Percentiles rank a stretch among this genome's conserved stretches.
Evolutionary conservation across 2,888 invertebrate species (phyloP).

Genomic region (Aproaerema taeniolella): DNA sequence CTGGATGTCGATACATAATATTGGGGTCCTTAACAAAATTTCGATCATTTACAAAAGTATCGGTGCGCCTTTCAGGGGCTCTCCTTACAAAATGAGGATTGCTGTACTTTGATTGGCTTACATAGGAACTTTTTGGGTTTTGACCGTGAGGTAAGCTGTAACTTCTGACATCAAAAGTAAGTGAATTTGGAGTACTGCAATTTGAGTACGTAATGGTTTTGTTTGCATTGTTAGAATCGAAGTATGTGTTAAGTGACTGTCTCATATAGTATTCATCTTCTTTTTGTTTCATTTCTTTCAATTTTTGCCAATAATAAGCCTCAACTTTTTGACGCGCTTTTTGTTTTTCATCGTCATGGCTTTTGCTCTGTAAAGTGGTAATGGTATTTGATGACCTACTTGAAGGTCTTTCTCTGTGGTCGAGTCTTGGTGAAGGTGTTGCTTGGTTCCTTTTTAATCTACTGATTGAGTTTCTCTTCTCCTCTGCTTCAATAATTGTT

Average conservation of each 20-base stretch:
- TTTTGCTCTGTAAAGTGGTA: conserved; percentile 18
- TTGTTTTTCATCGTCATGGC: conserved; percentile 55
- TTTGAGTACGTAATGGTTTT: too few species aligned
- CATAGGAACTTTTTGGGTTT: conserved; percentile 32
- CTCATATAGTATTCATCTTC: conserved; percentile 74
- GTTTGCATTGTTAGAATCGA: conserved; percentile 26
- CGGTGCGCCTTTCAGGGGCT: conserved; percentile 54
- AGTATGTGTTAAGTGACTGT: conserved; percentile 44
- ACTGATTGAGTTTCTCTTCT: conserved; percentile 51
- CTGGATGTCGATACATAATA: conserved; percentile 48
- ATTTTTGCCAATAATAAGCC: conserved; percentile 83
- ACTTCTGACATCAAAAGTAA: conserved; percentile 38
- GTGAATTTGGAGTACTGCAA: conserved; percentile 42
- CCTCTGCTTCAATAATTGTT: conserved; percentile 58
- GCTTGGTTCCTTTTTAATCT: conserved; percentile 40
- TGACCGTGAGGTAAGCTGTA: conserved; percentile 49
- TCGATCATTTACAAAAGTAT: conserved; percentile 43
- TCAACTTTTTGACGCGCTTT: conserved; percentile 78
- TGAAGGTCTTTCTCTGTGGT: conserved; percentile 12
- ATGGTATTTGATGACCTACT: conserved; percentile 23
- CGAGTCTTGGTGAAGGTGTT: conserved; percentile 34
- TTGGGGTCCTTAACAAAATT: conserved; percentile 33
- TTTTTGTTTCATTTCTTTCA: conserved; percentile 79
- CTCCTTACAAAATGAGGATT: conserved; percentile 46
- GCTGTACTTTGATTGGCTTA: conserved; percentile 36